Evolutionary conservation across 1,140 invertebrate genomes (phyloP), one percentile per base, ranked within the genome.

Genomic region (Colletes latitarsis): DNA sequence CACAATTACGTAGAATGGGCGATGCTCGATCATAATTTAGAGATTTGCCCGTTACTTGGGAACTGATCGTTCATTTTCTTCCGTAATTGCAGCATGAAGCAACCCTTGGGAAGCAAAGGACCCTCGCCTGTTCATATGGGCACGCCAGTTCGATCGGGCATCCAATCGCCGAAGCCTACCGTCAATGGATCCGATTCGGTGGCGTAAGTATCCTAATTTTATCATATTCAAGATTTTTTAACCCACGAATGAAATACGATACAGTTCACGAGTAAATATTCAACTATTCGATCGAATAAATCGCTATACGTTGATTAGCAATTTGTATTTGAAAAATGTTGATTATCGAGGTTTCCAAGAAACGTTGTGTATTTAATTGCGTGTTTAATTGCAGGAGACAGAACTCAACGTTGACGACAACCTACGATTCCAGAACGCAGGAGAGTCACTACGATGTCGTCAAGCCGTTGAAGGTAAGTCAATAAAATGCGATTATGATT

Each of bases 381-480:
- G 14, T 21, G 1, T 30, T 30, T 55, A 39, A 72, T 71, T 88
- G 19, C 86, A 93, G 92, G 52, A 89, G 91, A 77, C 92, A 93
- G 85, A 93, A 92, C 82, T 93, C 90, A 46, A 89, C 89, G 49
- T 77, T 90, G 19, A 83, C 88, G 17, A 91, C 87, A 62, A 55
- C 89, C 39, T 92, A 91, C 73, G 93, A 94, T n/a, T 85, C 91
- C 64, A 91, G 91, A 68, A 89, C 91, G 41, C 91, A 90, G 78
- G 94, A 94, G 84, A 91, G 90, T 62, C 89, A 93, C 86, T 94
- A 94, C 85, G 94, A 94, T 75, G 89, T 92, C 73, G 90, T 93
- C 66, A 94, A 94, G 82, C 86, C 92, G 80, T n/a, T 90, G 49
- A 93, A 93, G 90, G 93, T 93, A 86, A 92, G 92, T 87, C 39